phyloP scores from a whole-genome alignment of 2,113 vertebrate species.

The Phrynosoma platyrhinos region DNA sequence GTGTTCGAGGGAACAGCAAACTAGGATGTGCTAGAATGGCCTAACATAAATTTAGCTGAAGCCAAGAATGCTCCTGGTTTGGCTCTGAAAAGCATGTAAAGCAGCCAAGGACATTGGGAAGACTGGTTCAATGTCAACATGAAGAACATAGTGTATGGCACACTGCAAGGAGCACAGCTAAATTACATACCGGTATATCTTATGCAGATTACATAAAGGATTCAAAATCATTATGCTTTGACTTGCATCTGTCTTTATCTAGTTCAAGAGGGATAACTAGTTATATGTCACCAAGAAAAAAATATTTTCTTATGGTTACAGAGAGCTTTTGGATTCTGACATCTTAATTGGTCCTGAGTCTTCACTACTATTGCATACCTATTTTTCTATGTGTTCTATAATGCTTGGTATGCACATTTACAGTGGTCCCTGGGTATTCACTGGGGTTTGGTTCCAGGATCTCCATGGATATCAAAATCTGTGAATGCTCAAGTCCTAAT shows the following conservation, averaged over 20 bases:
- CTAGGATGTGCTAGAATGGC: constrained; percentile 53
- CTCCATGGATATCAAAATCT: too few species aligned
- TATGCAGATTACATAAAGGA: constrained; percentile 23
- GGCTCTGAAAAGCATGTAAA: constrained; percentile 48
- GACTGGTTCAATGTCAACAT: constrained; percentile 48
- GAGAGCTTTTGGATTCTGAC: not conserved
- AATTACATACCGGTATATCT: constrained; percentile 24
- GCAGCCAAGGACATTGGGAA: constrained; percentile 66
- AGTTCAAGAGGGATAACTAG: not conserved
- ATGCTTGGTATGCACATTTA: too few species aligned
- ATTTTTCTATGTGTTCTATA: too few species aligned
- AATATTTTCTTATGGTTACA: not conserved
- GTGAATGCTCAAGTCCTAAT: too few species aligned
- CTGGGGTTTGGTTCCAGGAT: too few species aligned
- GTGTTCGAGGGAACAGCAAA: constrained; percentile 49
- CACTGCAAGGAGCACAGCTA: constrained; percentile 26
- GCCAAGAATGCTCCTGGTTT: constrained; percentile 71
- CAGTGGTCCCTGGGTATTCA: too few species aligned
- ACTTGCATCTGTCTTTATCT: not conserved
- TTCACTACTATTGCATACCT: not conserved
- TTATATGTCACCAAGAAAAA: not conserved
- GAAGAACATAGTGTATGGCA: constrained; percentile 38
- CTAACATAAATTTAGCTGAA: constrained; percentile 66
- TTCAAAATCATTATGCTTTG: not conserved
- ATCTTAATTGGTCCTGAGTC: not conserved